Base-by-base conservation (phyloP, 2,797 vertebrate species). In the Aldrovandia affinis region DNA sequence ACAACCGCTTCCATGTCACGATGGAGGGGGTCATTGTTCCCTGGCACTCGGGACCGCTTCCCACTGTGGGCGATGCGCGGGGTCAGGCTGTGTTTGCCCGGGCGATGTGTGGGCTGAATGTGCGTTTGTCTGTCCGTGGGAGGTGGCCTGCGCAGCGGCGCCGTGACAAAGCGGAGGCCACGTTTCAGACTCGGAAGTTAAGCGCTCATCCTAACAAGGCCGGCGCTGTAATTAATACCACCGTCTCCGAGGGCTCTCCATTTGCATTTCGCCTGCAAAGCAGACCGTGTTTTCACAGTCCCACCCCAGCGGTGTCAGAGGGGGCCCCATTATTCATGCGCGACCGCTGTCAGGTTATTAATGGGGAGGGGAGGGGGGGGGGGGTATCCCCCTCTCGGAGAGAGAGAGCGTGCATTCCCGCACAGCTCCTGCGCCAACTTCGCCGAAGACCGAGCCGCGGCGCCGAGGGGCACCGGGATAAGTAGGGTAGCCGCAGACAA, bases 401-500 rank as follows among this genome's bases (percentile, higher is more conserved):
- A 78, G 14, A 18, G n/a, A n/a, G n/a, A n/a, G n/a, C n/a, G n/a
- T n/a, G 3, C 4, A 20, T 30, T 70, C n/a, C 28, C 12, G 2
- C 65, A 12, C 65, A 70, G 65, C 59, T 22, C 18, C 59, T 3
- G 65, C 3, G n/a, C 4, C 4, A 52, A 52, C 50, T 52, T 12
- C 50, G 12, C 50, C 50, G 12, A 4, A 52, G 4, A 52, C 12
- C 50, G 4, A 63, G 81, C 44, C 10, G 18, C 36, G 61, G 18
- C 30, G 9, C 39, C 9, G n/a, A 39, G 30, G 0, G 55, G 25
- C 57, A 63, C 61, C 8, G 28, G 0, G 0, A 33, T 55, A 33
- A 80, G 52, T 33, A 80, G 78, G 78, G 20, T 50, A 78, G 77
- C 77, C 10, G 14, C n/a, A 22, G 5, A 79, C 50, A 52, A 79